Base-by-base conservation (phyloP, 1,140 invertebrate species). In the Meloidogyne exigua region DNA sequence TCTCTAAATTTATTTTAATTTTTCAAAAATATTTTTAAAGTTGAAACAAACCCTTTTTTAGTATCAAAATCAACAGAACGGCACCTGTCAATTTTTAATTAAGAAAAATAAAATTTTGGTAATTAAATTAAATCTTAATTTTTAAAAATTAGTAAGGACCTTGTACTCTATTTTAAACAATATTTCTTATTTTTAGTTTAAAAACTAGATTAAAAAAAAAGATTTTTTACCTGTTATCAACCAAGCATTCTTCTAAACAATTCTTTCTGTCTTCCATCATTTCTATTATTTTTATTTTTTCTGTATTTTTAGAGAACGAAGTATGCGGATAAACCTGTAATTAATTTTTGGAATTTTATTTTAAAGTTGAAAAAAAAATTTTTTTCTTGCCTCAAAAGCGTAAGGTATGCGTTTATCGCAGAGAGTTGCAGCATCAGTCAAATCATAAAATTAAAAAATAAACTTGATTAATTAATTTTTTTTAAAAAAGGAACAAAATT, bases 31-130 rank as follows among this genome's bases (percentile, higher is more conserved):
- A n/a, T 18, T 36, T 26, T 39, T 18, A 11, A 15, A 39, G 15
- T 32, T 7, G 15, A 74, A 75, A n/a, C 9, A 7, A 25, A 36
- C 23, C 23, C 44, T 4, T 73, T 73, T 23, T 62, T 36, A 2
- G 44, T 73, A 23, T 73, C 72, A 64, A 73, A 73, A 36, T 73
- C 72, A 23, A 73, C 18, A 11, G 72, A 73, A 42, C 28, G 23
- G 44, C 72, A 73, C 13, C 72, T 36, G 9, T 49, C 23, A 12
- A n/a, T n/a, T n/a, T n/a, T n/a, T n/a, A n/a, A n/a, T n/a, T n/a
- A n/a, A n/a, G n/a, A n/a, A n/a, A 32, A 32, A 32, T 32, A 32
- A 32, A 3, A 3, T 32, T 23, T 72, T 26, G 7, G 23, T 42
- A 44, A 7, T 44, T 44, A n/a, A n/a, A 57, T 57, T 57, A n/a